Conservation (phyloP, 2,888 invertebrate genomes). For the Cryptocephalus primarius region DNA sequence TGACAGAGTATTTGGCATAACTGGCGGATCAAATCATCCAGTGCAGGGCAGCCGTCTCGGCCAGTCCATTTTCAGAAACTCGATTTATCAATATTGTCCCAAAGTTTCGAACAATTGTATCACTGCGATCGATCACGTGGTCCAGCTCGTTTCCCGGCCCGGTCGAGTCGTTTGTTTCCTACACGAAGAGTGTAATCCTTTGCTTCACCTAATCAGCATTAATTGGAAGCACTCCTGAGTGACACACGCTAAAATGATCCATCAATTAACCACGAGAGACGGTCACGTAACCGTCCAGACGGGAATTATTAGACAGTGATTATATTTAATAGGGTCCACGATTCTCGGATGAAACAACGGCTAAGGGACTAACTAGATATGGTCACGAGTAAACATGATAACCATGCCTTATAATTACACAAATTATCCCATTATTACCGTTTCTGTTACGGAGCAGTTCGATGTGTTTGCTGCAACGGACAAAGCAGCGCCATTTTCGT, state of each 20-base stretch:
- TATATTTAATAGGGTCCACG: slow-evolving; percentile 17
- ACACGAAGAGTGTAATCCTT: no score
- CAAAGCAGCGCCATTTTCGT: neutral
- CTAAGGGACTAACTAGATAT: slow-evolving; percentile 12
- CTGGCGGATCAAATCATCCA: no score
- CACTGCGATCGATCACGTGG: no score
- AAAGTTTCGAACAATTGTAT: no score
- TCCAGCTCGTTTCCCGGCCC: no score
- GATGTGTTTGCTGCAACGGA: neutral
- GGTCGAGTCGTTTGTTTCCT: no score
- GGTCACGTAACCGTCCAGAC: slow-evolving; percentile 7
- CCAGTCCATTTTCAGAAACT: no score
- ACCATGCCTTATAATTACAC: slow-evolving; percentile 18
- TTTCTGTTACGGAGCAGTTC: slow-evolving; percentile 4
- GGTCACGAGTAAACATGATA: slow-evolving; percentile 14
- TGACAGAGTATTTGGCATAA: no score
- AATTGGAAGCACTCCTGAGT: slow-evolving; percentile 3
- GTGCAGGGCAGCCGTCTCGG: no score
- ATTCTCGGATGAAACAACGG: slow-evolving; percentile 6
- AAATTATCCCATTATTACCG: slow-evolving; percentile 14
- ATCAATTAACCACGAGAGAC: slow-evolving; percentile 12
- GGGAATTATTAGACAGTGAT: slow-evolving; percentile 19
- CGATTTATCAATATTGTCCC: no score
- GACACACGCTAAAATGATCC: slow-evolving; percentile 8
- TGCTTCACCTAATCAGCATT: slow-evolving; percentile 12